These are phyloP conservation scores for Hydrozoanthus gracilis DNA, from an alignment of 92 coral and sea anemone genomes.

Conservation along the genomic window DNA sequence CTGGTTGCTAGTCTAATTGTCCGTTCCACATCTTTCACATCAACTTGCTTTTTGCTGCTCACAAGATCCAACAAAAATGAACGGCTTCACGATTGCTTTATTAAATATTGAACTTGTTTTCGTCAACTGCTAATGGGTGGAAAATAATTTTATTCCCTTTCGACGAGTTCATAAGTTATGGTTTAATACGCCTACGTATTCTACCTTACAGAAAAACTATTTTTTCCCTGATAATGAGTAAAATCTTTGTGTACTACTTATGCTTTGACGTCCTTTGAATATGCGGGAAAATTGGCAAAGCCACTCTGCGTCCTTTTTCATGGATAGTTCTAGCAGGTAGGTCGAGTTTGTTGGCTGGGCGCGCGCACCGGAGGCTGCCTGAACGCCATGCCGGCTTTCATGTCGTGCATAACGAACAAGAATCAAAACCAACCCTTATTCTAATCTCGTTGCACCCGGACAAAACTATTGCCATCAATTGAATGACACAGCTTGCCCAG, in stretches of 20 bases:
- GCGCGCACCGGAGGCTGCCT: too few species aligned
- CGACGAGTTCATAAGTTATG: neutral
- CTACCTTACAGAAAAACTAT: neutral
- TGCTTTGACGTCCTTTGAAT: too few species aligned
- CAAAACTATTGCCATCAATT: constrained; percentile 29
- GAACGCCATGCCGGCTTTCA: neutral
- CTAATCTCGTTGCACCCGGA: constrained; percentile 28
- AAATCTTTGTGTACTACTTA: neutral
- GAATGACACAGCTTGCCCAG: constrained; percentile 36
- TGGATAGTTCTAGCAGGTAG: too few species aligned
- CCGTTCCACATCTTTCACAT: constrained; percentile 1
- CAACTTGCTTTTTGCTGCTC: neutral
- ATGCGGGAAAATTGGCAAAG: too few species aligned
- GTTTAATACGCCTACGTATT: neutral
- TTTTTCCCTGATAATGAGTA: neutral
- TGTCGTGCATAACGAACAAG: constrained; percentile 1
- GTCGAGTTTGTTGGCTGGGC: too few species aligned
- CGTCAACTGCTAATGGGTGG: neutral
- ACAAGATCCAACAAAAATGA: neutral
- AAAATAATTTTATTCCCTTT: neutral
- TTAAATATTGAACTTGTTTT: constrained; percentile 11
- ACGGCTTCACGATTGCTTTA: neutral
- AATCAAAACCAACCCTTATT: constrained; percentile 1
- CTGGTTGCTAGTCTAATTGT: constrained; percentile 26
- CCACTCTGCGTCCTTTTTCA: too few species aligned